Evolutionary conservation across 2,113 vertebrate species (phyloP).

Genomic region (Candoia aspera): DNA sequence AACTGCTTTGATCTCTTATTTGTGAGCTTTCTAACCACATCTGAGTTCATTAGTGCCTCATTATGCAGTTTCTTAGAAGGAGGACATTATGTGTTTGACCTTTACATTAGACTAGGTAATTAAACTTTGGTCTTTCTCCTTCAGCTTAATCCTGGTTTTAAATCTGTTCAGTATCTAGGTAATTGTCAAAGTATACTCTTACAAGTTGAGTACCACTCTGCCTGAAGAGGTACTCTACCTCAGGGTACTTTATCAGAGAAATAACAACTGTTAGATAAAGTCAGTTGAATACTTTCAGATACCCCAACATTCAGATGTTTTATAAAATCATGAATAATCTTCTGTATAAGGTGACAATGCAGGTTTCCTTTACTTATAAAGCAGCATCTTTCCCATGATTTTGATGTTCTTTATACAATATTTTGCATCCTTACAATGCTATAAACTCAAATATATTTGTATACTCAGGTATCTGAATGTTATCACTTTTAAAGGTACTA

Average conservation of each 20-base stretch:
- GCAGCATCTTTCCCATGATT: neutral
- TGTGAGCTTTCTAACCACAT: neutral
- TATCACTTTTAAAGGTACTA: neutral
- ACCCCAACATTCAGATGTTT: neutral
- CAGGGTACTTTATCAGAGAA: neutral
- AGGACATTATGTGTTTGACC: neutral
- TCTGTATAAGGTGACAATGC: neutral
- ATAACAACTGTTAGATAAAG: neutral
- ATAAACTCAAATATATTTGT: neutral
- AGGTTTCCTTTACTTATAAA: neutral
- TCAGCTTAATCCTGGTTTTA: neutral
- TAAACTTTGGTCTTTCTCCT: neutral
- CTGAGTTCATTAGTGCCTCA: neutral
- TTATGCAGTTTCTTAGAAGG: neutral
- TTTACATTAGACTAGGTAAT: neutral
- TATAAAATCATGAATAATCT: constrained; percentile 1
- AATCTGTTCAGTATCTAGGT: neutral
- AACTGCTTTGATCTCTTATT: neutral
- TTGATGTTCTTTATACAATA: neutral
- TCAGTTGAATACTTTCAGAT: neutral
- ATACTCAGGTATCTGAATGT: neutral
- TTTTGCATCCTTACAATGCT: neutral
- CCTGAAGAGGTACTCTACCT: neutral
- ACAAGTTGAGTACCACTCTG: neutral
- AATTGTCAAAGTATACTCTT: neutral